These are phyloP conservation scores for Pterobdella sp. DNA, from an alignment of 2,888 invertebrate species.

Conservation along the genomic window DNA sequence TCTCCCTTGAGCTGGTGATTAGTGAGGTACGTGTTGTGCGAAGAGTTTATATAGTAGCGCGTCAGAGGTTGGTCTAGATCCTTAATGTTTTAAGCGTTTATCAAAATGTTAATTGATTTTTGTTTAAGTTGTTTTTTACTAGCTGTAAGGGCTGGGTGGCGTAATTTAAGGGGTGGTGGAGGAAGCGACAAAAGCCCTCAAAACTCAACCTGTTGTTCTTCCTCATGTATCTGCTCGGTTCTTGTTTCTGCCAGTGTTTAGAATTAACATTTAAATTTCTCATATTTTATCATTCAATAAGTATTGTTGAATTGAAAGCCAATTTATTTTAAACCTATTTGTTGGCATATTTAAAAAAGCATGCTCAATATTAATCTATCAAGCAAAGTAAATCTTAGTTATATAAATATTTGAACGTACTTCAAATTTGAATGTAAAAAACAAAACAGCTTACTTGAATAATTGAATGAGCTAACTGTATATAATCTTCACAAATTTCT, in stretches of 20 bases:
- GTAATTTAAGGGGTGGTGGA: background rate
- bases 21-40: slow-evolving; percentile 89
- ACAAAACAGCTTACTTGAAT: background rate
- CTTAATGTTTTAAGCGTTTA: slow-evolving; percentile 39
- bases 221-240: background rate
- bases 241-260: slow-evolving; percentile 1
- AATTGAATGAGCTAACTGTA: background rate
- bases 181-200: slow-evolving; percentile 8
- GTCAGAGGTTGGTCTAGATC: slow-evolving; percentile 81
- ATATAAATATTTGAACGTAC: no score
- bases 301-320: no score
- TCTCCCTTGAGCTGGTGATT: slow-evolving; percentile 92
- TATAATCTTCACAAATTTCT: background rate
- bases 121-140: background rate
- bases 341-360: no score
- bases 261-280: no score
- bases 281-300: no score
- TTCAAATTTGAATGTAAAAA: background rate
- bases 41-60: slow-evolving; percentile 87
- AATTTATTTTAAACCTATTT: no score
- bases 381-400: no score
- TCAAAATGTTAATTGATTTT: background rate
- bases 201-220: background rate
- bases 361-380: no score
- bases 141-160: background rate